Evolutionary conservation across 1,140 invertebrate genomes (phyloP).

Genomic region (Drosophila ficusphila): DNA sequence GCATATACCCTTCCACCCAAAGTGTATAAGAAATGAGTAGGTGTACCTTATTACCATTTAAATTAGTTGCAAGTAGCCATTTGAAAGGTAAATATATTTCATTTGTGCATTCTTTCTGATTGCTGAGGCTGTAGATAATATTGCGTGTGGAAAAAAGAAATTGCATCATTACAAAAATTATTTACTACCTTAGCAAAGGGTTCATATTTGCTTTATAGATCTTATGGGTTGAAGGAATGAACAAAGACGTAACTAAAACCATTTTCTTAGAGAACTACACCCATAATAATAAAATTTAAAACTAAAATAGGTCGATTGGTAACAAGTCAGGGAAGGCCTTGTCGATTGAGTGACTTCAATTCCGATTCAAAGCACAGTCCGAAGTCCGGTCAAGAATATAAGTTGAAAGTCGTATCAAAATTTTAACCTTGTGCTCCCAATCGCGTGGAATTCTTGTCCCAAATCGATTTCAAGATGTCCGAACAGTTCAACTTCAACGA

Average conservation of each 20-base stretch:
- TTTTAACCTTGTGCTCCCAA: neutral
- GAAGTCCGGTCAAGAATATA: neutral
- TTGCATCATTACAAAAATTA: neutral
- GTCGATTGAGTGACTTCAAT: neutral
- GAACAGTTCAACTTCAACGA: conserved; percentile 45
- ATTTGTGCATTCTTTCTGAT: neutral
- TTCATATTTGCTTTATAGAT: too few relatives aligned
- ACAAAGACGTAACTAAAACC: too few relatives aligned
- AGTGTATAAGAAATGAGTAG: neutral
- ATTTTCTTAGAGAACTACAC: too few relatives aligned
- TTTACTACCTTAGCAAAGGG: too few relatives aligned
- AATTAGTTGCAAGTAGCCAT: neutral
- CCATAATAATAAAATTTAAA: neutral
- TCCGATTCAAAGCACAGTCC: neutral
- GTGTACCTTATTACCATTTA: conserved; percentile 15
- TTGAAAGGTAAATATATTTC: neutral
- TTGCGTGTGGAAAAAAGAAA: too few relatives aligned
- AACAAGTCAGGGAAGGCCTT: neutral
- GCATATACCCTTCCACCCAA: too few relatives aligned
- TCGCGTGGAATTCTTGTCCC: neutral
- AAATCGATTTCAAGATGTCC: conserved; percentile 22
- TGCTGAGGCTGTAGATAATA: neutral
- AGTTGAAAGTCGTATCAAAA: neutral
- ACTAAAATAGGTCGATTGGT: too few relatives aligned
- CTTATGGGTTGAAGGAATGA: too few relatives aligned